A percentile compares a stretch with the other conserved stretches of the same genome.
phyloP scores from a whole-genome alignment of 2,888 invertebrate genomes.

The Bibio marci region DNA sequence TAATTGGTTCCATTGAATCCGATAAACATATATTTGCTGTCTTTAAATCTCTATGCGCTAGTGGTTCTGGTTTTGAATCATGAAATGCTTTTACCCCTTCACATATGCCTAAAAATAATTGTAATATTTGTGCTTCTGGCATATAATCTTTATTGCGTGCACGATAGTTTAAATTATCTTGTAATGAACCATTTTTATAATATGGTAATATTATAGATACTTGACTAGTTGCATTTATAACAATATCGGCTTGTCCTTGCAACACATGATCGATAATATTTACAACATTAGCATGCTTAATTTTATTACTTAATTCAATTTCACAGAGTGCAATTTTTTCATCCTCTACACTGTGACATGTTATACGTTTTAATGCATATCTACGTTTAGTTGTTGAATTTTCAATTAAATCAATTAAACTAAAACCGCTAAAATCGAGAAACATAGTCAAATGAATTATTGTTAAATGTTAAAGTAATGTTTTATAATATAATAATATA shows the following conservation, averaged over 20 bases:
- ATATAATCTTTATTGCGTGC: conserved; percentile 40
- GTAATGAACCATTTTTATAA: conserved; percentile 59
- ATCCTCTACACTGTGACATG: conserved; percentile 64
- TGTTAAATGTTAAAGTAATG: background rate
- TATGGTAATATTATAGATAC: conserved; percentile 59
- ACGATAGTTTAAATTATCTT: conserved; percentile 45
- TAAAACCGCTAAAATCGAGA: conserved; percentile 56
- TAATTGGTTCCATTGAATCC: conserved; percentile 49
- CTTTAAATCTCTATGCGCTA: conserved; percentile 73
- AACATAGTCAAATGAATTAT: conserved; percentile 1
- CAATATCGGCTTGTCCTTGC: conserved; percentile 45
- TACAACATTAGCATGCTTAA: conserved; percentile 57
- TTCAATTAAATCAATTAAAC: conserved; percentile 60
- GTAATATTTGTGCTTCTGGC: conserved; percentile 44
- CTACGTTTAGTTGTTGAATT: conserved; percentile 42
- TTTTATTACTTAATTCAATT: conserved; percentile 50
- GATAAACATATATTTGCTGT: conserved; percentile 67
- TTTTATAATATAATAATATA: conserved; percentile 1
- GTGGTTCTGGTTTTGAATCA: conserved; percentile 48
- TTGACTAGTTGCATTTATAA: conserved; percentile 50
- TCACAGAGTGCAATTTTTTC: conserved; percentile 53
- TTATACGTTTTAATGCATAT: conserved; percentile 63
- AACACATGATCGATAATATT: conserved; percentile 50
- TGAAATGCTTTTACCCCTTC: conserved; percentile 60
- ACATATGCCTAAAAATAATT: conserved; percentile 54